Percentiles rank a stretch among this genome's conserved stretches.
Evolutionary conservation across 2,113 vertebrate species (phyloP).

Genomic region (Crocuta crocuta): DNA sequence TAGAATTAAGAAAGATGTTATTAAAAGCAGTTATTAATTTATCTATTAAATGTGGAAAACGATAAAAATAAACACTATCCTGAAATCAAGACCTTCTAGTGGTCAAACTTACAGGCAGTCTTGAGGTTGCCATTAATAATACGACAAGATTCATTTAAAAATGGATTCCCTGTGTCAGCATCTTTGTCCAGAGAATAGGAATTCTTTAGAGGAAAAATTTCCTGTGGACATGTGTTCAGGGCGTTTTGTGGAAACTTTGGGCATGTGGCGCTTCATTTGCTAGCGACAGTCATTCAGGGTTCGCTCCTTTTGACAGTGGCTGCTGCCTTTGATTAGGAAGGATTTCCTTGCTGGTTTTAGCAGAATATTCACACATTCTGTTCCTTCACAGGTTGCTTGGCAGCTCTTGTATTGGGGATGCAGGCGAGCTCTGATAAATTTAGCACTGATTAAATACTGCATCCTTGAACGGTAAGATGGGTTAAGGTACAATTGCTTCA

Average conservation of each 20-base stretch:
- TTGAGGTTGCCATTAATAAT: not conserved
- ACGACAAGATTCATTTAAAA: not conserved
- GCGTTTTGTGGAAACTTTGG: not conserved
- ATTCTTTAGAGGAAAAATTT: not conserved
- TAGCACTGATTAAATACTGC: constrained; percentile 66
- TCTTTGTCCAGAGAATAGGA: not conserved
- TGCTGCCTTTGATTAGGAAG: constrained; percentile 6
- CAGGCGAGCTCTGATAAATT: constrained; percentile 62
- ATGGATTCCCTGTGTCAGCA: not conserved
- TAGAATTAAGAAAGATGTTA: not conserved
- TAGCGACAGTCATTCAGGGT: not conserved
- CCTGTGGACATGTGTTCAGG: accelerated
- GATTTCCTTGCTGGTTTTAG: constrained; percentile 52
- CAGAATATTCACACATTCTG: not conserved
- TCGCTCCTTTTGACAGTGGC: not conserved
- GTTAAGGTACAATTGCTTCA: constrained; percentile 13
- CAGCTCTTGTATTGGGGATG: constrained; percentile 62
- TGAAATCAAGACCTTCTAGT: not conserved
- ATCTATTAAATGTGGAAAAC: not conserved
- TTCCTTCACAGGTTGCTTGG: constrained; percentile 57
- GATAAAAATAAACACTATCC: not conserved
- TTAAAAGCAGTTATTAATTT: constrained; percentile 40
- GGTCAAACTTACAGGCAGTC: not conserved
- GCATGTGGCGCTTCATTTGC: accelerated
- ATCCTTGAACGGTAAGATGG: constrained; percentile 33